Percentiles rank a stretch among this genome's conserved stretches.
Conservation (phyloP, 2,797 vertebrate species). For the Pipistrellus kuhlii region DNA sequence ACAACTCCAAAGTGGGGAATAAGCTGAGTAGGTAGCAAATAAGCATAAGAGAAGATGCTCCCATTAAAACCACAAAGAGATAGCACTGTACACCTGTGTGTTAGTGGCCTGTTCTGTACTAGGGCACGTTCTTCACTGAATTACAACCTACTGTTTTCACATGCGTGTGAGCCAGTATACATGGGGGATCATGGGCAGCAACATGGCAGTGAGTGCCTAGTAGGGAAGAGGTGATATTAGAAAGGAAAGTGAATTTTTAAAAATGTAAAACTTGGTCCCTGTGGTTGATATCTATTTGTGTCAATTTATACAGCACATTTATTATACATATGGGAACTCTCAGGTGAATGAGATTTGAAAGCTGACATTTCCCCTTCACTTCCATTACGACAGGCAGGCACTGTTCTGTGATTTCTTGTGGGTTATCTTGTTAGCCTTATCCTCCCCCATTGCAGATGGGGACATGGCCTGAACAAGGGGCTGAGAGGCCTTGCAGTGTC, state of each 20-base stretch:
- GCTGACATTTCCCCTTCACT: background rate
- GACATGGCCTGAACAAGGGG: background rate
- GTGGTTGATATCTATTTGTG: background rate
- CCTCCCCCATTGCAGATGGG: background rate
- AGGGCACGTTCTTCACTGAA: background rate
- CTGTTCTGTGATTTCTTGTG: background rate
- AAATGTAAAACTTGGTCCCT: background rate
- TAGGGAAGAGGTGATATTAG: background rate
- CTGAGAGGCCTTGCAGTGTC: background rate
- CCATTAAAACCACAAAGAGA: background rate
- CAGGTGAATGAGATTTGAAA: conserved; percentile 16
- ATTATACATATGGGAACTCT: background rate
- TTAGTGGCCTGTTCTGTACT: background rate
- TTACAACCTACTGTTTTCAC: background rate
- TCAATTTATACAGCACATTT: background rate
- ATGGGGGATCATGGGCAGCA: accelerated
- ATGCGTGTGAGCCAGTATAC: background rate
- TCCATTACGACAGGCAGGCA: background rate
- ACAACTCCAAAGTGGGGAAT: background rate
- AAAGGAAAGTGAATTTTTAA: background rate
- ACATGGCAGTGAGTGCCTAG: too few species aligned
- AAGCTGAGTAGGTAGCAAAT: background rate
- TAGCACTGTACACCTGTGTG: accelerated
- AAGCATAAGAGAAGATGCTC: background rate
- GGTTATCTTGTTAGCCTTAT: background rate